Base-by-base conservation (phyloP, 2,113 vertebrate species). In the Pseudolaguvia tuberculata region DNA sequence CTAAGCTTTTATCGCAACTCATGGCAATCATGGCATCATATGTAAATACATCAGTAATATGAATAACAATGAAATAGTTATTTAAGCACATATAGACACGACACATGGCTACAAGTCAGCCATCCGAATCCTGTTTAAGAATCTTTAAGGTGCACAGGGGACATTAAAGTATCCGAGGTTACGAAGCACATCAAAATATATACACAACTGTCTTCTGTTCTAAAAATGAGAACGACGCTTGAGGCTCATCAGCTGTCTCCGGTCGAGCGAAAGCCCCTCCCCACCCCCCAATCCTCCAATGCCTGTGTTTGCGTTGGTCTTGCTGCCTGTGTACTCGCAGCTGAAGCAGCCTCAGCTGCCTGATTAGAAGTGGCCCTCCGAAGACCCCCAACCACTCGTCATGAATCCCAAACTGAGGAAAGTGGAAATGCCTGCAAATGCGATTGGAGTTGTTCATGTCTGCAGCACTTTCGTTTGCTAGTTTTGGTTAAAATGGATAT, bases 291-390 rank as follows among this genome's bases (percentile, higher is more conserved):
- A 42, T 4, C 1, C 71, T 56, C 45, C 25, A 0, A 61, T 45
- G 25, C 50, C 20, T 42, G 39, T n/a, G 17, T 72, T 77, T 70
- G 29, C 59, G 80, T 65, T 75, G 45, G 75, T 69, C 59, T 50
- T 61, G 20, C 27, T 59, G 57, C 66, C 53, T 25, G 12, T 59
- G 70, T 52, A 55, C n/a, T 62, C 23, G 42, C 78, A 82, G 75
- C 78, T 82, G 78, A 50, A 65, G 39, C 10, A 39, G 17, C 75
- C 71, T 48, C 53, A 78, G 70, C 52, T 68, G 68, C 35, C 76
- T 78, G 76, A 81, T 81, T 81, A 75, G 67, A 75, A 78, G 72
- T 56, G 78, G 72, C 55, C 66, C 31, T 51, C 48, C 51, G 53
- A 72, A 59, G 53, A 72, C 23, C 61, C 73, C 66, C 1, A 68